Percentiles rank a stretch among this genome's conserved stretches.
Evolutionary conservation across 1,140 invertebrate species (phyloP).

Genomic region (Ostrea denselamellosa): DNA sequence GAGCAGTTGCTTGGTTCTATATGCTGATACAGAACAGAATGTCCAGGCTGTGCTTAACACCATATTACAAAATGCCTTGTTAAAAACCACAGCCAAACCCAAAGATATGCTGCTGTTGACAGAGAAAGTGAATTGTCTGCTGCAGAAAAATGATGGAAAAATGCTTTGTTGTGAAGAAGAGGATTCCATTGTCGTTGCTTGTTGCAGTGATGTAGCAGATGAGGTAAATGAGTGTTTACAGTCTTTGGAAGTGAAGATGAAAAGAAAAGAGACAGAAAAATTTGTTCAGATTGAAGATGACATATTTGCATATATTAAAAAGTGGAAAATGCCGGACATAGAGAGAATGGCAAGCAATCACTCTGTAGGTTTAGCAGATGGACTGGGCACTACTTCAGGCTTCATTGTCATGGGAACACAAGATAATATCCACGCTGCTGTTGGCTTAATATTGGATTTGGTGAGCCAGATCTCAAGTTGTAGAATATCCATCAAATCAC

Average conservation of each 20-base stretch:
- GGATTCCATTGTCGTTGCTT: not conserved
- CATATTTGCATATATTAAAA: not conserved
- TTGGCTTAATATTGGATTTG: not conserved
- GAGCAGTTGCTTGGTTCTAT: not conserved
- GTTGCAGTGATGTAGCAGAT: not conserved
- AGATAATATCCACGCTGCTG: not conserved
- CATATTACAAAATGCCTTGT: not conserved
- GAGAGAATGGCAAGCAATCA: constrained; percentile 8
- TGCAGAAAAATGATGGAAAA: constrained; percentile 16
- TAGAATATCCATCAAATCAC: not conserved
- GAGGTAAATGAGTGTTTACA: constrained; percentile 5
- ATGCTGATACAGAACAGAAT: constrained; percentile 3
- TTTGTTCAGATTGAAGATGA: constrained; percentile 12
- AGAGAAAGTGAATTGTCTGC: not conserved
- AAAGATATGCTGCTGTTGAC: not conserved
- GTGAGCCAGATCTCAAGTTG: not conserved
- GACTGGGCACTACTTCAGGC: not conserved
- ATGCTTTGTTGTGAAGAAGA: not conserved
- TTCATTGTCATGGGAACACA: constrained; percentile 6
- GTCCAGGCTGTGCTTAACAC: not conserved
- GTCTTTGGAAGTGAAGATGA: not conserved
- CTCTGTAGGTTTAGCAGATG: not conserved
- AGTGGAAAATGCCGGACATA: constrained; percentile 9
- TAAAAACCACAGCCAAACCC: not conserved
- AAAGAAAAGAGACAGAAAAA: constrained; percentile 5